phyloP scores from a whole-genome alignment of 2,797 vertebrate species.

The Acanthurus lineatus region DNA sequence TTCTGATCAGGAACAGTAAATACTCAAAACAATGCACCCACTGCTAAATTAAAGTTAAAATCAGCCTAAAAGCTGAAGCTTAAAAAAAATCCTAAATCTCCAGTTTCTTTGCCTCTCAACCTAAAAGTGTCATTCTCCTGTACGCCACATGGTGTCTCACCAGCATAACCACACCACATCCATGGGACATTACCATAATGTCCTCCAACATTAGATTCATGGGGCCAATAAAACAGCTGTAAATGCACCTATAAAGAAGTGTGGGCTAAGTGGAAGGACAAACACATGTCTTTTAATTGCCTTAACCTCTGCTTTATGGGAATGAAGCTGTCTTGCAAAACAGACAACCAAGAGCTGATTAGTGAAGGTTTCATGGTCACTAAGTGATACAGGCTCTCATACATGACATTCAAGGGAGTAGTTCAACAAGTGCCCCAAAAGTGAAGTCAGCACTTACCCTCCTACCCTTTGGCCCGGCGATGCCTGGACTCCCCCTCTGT shows the following conservation, averaged over 20 bases:
- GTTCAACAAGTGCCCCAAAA: neutral
- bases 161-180: conserved; percentile 39
- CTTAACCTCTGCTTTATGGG: conserved; percentile 53
- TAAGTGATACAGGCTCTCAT: conserved; percentile 15
- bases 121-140: conserved; percentile 50
- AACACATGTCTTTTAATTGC: conserved; percentile 47
- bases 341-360: conserved; percentile 28
- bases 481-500: conserved; percentile 88
- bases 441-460: conserved; percentile 85
- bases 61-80: too few species aligned
- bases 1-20: neutral
- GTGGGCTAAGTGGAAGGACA: conserved; percentile 38
- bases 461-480: conserved; percentile 90
- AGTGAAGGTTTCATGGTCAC: conserved; percentile 24
- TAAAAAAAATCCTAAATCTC: too few species aligned
- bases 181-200: conserved; percentile 20
- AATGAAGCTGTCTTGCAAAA: conserved; percentile 40
- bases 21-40: neutral
- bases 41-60: too few species aligned
- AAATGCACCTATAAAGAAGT: conserved; percentile 46
- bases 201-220: conserved; percentile 23
- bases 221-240: conserved; percentile 37
- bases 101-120: neutral
- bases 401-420: neutral
- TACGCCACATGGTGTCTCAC: conserved; percentile 74